Conservation (phyloP, 2,113 vertebrate species). For the Archilochus colubris region DNA sequence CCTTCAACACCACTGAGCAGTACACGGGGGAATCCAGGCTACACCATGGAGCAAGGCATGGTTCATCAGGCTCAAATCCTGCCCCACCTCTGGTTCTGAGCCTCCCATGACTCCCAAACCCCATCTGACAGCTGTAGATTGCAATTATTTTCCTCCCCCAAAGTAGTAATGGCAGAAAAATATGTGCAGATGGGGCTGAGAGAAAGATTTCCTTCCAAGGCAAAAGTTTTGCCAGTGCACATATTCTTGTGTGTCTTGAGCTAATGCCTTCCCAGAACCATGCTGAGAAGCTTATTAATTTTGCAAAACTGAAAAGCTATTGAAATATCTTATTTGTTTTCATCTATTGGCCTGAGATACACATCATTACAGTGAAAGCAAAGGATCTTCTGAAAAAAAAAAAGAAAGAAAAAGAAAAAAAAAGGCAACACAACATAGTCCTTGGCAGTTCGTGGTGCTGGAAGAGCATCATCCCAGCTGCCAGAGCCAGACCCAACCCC, state of each 20-base stretch:
- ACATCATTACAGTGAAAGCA: slow-evolving; percentile 27
- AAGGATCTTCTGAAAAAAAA: not conserved
- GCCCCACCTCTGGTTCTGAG: not conserved
- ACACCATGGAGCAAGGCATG: not conserved
- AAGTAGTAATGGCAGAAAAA: not conserved
- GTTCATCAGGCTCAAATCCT: not conserved
- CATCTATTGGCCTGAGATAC: slow-evolving; percentile 35
- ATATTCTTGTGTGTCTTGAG: not conserved
- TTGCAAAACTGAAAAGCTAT: slow-evolving; percentile 43
- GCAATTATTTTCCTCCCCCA: not conserved
- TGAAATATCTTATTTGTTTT: slow-evolving; percentile 56
- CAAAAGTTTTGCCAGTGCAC: not conserved
- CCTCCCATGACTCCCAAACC: not conserved
- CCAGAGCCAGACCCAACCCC: not conserved
- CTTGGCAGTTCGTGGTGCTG: not conserved
- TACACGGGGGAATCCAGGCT: not conserved
- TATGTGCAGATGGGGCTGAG: not conserved
- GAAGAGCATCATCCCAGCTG: not conserved
- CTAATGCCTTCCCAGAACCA: slow-evolving; percentile 36
- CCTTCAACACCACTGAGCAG: accelerated
- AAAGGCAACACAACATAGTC: not conserved
- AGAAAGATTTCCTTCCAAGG: not conserved
- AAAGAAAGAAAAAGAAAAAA: not conserved
- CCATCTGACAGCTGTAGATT: not conserved
- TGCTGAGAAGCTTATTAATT: slow-evolving; percentile 40